A percentile compares a stretch with the other conserved stretches of the same genome.
Conservation (phyloP, 37 sponge, comb jelly and placozoan species). For the Diacarnus erythraeanus region DNA sequence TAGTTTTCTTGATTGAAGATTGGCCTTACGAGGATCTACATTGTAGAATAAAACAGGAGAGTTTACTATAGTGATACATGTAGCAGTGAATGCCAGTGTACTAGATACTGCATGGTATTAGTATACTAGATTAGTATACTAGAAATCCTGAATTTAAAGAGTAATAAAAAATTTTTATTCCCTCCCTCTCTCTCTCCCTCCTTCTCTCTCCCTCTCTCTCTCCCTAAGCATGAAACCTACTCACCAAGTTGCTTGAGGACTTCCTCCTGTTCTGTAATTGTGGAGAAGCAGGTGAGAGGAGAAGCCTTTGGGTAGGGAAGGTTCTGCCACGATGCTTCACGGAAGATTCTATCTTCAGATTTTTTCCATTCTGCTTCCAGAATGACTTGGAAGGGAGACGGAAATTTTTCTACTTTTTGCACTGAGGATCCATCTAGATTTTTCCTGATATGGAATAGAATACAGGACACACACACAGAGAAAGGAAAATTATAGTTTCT, state of each 20-base stretch:
- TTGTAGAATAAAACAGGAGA: not conserved
- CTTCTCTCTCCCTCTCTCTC: not conserved
- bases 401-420: constrained; percentile 58
- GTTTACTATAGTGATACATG: too few relatives aligned
- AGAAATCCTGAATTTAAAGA: too few relatives aligned
- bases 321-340: constrained; percentile 53
- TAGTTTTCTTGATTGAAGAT: not conserved
- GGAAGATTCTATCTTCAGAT: not conserved
- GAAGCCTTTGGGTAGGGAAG: constrained; percentile 50
- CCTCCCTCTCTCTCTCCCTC: not conserved
- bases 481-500: not conserved
- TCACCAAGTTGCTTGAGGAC: constrained; percentile 43
- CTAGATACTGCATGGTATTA: too few relatives aligned
- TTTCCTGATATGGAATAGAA: constrained; percentile 41
- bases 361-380: constrained; percentile 42
- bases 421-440: constrained; percentile 64
- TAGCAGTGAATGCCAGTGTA: too few relatives aligned
- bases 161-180: too few relatives aligned
- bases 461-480: too few relatives aligned
- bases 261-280: constrained; percentile 48
- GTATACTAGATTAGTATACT: too few relatives aligned
- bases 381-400: constrained; percentile 62
- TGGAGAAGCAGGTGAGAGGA: constrained; percentile 63
- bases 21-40: not conserved
- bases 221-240: constrained; percentile 2